These are phyloP conservation scores for Steinernema hermaphroditum DNA, from an alignment of 2,888 invertebrate genomes.

Conservation along the genomic window DNA sequence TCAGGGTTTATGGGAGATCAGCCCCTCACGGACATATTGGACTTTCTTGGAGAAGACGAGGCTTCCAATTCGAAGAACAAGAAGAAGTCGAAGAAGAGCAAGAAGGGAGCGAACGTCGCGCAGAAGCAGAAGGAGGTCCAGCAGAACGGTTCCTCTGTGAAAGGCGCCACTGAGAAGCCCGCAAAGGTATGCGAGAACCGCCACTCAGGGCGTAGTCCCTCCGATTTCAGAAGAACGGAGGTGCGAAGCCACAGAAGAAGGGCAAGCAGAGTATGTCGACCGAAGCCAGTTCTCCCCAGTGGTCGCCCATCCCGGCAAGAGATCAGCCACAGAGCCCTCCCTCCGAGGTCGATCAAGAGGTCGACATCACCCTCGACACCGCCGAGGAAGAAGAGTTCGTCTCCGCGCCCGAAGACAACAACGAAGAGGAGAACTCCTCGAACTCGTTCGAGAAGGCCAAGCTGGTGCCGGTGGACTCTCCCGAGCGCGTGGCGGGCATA, in stretches of 20 bases:
- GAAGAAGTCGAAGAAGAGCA: background rate
- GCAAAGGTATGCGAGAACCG: background rate
- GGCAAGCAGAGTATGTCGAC: background rate
- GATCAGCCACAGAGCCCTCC: background rate
- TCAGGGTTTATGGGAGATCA: conserved; percentile 6
- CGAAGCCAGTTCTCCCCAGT: background rate
- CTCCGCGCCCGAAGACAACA: conserved; percentile 12
- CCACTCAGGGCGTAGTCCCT: background rate
- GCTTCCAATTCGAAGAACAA: background rate
- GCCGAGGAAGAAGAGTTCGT: conserved; percentile 23
- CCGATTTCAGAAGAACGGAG: background rate
- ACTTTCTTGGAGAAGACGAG: background rate
- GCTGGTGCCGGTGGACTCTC: too few relatives aligned
- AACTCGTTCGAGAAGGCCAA: too few relatives aligned
- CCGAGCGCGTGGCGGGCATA: too few relatives aligned
- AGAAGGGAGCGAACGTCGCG: background rate
- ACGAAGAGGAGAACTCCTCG: too few relatives aligned
- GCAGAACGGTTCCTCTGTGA: background rate
- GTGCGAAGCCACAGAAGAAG: background rate
- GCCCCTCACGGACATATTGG: background rate
- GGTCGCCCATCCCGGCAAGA: background rate
- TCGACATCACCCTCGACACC: conserved; percentile 8
- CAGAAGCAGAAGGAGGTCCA: background rate
- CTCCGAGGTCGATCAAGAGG: conserved; percentile 8
- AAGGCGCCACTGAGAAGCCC: background rate